These are phyloP conservation scores for Falco punctatus DNA, from an alignment of 2,113 vertebrate species.

Conservation along the genomic window DNA sequence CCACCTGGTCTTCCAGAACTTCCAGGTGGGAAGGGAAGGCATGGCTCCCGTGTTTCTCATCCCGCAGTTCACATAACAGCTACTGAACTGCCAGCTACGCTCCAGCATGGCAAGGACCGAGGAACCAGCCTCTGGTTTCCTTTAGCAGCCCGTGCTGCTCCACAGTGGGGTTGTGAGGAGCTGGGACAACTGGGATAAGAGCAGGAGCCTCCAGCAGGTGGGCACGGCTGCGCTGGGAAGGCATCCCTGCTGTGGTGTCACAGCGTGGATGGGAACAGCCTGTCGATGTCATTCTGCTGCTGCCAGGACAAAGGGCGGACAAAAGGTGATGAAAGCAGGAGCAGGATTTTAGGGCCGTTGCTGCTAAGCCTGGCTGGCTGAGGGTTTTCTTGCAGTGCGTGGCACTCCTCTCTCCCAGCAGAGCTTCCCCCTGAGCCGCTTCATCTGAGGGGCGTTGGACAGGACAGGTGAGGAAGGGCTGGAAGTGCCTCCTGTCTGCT, in stretches of 20 bases:
- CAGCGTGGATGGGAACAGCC: fast-evolving
- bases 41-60: background rate
- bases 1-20: background rate
- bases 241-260: background rate
- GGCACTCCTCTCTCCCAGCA: background rate
- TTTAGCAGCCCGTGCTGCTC: background rate
- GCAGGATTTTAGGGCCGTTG: background rate
- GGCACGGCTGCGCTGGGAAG: fast-evolving
- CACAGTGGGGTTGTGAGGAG: background rate
- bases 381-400: background rate
- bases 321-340: background rate
- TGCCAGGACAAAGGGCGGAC: background rate
- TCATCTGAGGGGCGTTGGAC: background rate
- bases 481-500: background rate
- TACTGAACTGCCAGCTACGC: background rate
- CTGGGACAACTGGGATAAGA: background rate
- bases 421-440: background rate
- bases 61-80: background rate
- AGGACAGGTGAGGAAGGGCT: background rate
- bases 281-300: background rate
- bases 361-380: background rate
- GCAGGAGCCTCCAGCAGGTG: background rate
- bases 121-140: background rate
- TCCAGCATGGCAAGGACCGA: background rate
- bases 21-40: background rate